phyloP scores from a whole-genome alignment of 2,797 vertebrate genomes.

The Erithacus rubecula region DNA sequence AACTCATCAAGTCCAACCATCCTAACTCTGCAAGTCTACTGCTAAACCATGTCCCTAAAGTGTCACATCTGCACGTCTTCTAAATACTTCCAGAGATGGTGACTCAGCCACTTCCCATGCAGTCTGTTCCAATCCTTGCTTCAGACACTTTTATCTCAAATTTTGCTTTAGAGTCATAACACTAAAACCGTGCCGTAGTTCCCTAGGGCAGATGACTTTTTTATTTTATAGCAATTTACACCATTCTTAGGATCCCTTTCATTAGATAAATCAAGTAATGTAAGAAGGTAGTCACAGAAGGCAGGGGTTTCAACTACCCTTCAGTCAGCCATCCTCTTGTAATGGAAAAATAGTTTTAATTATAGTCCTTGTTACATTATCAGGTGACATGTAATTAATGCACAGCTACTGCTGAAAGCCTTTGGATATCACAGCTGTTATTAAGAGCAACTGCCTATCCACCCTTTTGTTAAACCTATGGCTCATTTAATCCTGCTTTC shows the following conservation, averaged over 20 bases:
- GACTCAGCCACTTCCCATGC: background rate
- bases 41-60: background rate
- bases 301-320: background rate
- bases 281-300: background rate
- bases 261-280: background rate
- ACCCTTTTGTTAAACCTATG: background rate
- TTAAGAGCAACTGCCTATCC: background rate
- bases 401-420: background rate
- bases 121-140: background rate
- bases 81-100: background rate
- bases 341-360: background rate
- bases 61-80: accelerated
- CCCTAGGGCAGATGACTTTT: background rate
- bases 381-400: background rate
- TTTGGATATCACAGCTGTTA: background rate
- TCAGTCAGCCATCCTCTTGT: background rate
- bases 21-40: background rate
- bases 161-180: background rate
- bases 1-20: background rate
- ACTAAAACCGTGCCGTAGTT: background rate
- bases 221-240: background rate
- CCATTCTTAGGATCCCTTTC: background rate
- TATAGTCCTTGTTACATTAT: background rate
- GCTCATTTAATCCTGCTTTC: background rate
- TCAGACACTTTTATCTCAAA: background rate